Percentiles rank a stretch among this genome's conserved stretches.
phyloP scores from a whole-genome alignment of 1,140 invertebrate genomes.

The Acromyrmex heyeri region DNA sequence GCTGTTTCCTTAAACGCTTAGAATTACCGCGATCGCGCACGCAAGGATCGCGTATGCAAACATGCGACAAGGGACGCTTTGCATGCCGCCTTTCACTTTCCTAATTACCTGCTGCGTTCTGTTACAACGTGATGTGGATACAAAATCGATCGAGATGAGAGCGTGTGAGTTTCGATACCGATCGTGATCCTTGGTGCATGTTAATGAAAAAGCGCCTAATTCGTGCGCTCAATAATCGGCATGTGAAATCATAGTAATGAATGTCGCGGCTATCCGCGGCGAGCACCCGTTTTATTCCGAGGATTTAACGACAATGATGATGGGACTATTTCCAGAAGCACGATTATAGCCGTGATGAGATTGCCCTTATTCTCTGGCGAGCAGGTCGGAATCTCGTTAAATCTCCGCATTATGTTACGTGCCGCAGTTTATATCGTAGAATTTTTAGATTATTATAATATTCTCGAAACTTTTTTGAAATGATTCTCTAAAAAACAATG shows the following conservation, averaged over 20 bases:
- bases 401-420: neutral
- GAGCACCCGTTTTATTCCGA: neutral
- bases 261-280: neutral
- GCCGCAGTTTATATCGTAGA: neutral
- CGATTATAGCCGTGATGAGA: conserved; percentile 24
- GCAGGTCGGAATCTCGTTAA: conserved; percentile 20
- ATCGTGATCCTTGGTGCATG: neutral
- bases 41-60: conserved; percentile 36
- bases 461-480: neutral
- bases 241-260: conserved; percentile 8
- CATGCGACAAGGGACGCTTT: conserved; percentile 23
- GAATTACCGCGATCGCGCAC: conserved; percentile 9
- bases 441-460: neutral
- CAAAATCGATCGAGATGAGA: conserved; percentile 22
- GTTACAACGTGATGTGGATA: neutral
- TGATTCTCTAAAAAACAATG: neutral
- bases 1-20: conserved; percentile 17
- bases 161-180: neutral
- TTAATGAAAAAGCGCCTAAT: conserved; percentile 31
- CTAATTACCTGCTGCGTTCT: conserved; percentile 31
- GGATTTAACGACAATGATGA: conserved; percentile 25
- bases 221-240: conserved; percentile 35
- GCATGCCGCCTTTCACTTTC: conserved; percentile 48
- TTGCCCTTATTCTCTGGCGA: conserved; percentile 45
- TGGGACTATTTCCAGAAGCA: conserved; percentile 47